A percentile compares a stretch with the other conserved stretches of the same genome.
These are phyloP conservation scores for Dolichomitus sp. DNA, from an alignment of 2,888 invertebrate genomes.

Conservation along the genomic window DNA sequence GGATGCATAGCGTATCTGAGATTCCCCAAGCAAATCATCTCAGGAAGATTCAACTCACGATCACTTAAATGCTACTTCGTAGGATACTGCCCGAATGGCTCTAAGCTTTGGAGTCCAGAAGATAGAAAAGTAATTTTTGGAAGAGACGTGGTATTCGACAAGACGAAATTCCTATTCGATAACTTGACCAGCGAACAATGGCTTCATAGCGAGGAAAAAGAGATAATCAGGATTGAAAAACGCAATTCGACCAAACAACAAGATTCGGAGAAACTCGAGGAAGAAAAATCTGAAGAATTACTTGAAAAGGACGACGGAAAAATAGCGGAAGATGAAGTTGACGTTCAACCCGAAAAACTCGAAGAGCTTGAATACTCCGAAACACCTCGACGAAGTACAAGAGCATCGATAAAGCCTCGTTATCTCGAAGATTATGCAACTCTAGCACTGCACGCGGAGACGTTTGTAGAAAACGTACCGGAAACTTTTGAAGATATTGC, in stretches of 20 bases:
- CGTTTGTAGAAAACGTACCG: slow-evolving; percentile 57
- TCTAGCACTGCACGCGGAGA: slow-evolving; percentile 50
- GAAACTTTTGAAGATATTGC: slow-evolving; percentile 52
- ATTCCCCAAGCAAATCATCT: slow-evolving; percentile 64
- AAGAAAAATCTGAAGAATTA: too few relatives aligned
- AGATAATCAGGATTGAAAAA: slow-evolving; percentile 35
- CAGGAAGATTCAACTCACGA: slow-evolving; percentile 67
- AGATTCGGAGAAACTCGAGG: too few relatives aligned
- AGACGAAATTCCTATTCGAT: slow-evolving; percentile 60
- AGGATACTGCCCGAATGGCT: slow-evolving; percentile 68
- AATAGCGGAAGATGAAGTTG: slow-evolving; percentile 8
- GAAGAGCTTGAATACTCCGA: neutral
- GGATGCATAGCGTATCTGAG: slow-evolving; percentile 68
- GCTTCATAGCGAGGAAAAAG: neutral
- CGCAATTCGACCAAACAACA: too few relatives aligned
- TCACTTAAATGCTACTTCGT: slow-evolving; percentile 64
- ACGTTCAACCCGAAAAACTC: neutral
- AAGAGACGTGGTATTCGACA: slow-evolving; percentile 74
- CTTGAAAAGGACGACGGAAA: neutral
- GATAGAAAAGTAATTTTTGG: slow-evolving; percentile 65
- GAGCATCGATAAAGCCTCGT: slow-evolving; percentile 28
- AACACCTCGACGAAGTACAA: slow-evolving; percentile 34
- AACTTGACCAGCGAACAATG: neutral
- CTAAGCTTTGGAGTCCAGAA: slow-evolving; percentile 68
- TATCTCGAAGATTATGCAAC: slow-evolving; percentile 55